Conservation (phyloP, 23 tunicate species). For the Styela clava region DNA sequence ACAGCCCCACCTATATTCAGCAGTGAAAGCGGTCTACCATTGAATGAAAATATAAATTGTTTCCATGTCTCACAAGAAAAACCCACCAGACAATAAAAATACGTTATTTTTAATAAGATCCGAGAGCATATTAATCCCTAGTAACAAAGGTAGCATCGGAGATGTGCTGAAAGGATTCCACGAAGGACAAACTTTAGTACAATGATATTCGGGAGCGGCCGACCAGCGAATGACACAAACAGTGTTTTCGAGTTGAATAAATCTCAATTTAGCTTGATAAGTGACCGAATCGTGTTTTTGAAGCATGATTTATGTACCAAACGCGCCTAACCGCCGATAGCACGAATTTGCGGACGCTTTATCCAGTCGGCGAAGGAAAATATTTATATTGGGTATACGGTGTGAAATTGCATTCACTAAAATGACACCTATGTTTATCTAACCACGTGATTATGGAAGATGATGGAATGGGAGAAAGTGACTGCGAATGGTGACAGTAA, state of each 20-base stretch:
- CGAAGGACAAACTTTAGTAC: not conserved
- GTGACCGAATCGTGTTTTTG: too few species aligned
- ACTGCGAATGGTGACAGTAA: too few species aligned
- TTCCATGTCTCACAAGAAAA: not conserved
- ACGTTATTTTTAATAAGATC: not conserved
- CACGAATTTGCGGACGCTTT: too few species aligned
- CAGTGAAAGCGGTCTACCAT: not conserved
- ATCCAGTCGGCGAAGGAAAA: not conserved
- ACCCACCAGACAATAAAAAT: not conserved
- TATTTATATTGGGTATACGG: not conserved
- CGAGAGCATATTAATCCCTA: not conserved
- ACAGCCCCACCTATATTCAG: not conserved
- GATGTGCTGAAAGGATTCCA: not conserved
- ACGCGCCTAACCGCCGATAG: too few species aligned
- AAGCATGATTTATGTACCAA: too few species aligned
- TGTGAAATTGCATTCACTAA: not conserved
- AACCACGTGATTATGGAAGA: not conserved
- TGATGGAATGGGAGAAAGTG: too few species aligned
- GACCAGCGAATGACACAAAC: not conserved
- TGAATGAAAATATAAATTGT: not conserved
- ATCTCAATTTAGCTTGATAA: too few species aligned
- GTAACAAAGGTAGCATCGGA: not conserved
- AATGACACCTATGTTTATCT: not conserved
- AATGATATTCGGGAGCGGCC: not conserved
- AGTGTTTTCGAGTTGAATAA: too few species aligned